Base-by-base conservation (phyloP, 2,797 vertebrate genomes). In the Cyprinella venusta region DNA sequence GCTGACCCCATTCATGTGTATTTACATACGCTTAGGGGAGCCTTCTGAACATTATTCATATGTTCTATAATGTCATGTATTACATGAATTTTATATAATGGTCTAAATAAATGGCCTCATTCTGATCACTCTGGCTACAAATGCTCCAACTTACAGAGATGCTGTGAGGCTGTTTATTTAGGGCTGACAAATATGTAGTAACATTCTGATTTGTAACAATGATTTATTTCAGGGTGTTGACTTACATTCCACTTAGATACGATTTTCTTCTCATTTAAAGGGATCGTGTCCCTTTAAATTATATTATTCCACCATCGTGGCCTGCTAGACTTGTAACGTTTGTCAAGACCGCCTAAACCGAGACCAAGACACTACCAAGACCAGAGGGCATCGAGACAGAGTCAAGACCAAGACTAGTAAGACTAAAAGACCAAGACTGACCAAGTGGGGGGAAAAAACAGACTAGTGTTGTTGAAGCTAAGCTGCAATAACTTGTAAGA, bases 1-100 rank as follows among this genome's bases (percentile, higher is more conserved):
- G 10, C 75, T 83, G 86, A 81, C 82, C 83, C 82, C 85, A 84
- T 87, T 88, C 81, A 75, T 83, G 67, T 24, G 48, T 81, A 91
- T 88, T 90, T 88, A 83, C 86, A 90, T 88, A 77, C 86, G 82
- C 81, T 75, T 33, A 83, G 80, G 38, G 36, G 69, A 81, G 79
- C 48, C 4, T 56, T 79, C 36, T 68, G 59, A 86, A 84, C 79
- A 79, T 81, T 72, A 81, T 80, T 71, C 77, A 61, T 69, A 38
- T 81, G 69, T 85, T 84, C 52, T 84, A 24, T 84, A 87, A 85
- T 87, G 83, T 67, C 69, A 67, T 30, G 68, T 71, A 87, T 81
- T 24, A 79, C 85, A 89, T 89, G 65, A 71, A 85, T 89, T 64
- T 84, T 75, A 65, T 80, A 69, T 81, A 50, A 71, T 26, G 70